Percentiles rank a stretch among this genome's conserved stretches.
phyloP scores from a whole-genome alignment of 2,888 invertebrate species.

The Endotricha flammealis region DNA sequence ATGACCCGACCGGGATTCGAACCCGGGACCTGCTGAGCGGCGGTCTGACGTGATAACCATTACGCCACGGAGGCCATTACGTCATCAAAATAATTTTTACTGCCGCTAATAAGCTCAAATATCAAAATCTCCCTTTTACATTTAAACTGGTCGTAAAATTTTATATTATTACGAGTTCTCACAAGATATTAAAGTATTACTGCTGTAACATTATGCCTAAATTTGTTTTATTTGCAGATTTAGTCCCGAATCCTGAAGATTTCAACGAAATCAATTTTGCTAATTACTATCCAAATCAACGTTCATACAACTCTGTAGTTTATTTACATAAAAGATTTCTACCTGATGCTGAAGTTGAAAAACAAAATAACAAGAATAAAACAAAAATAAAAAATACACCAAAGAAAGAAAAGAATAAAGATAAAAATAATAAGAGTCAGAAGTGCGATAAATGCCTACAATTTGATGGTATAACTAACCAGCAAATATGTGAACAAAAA shows the following conservation, averaged over 20 bases:
- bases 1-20: too few relatives aligned
- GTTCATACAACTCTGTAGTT: conserved; percentile 49
- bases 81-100: too few relatives aligned
- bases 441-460: too few relatives aligned
- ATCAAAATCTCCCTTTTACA: too few relatives aligned
- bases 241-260: conserved; percentile 26
- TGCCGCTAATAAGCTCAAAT: too few relatives aligned
- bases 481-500: conserved; percentile 20
- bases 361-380: conserved; percentile 20
- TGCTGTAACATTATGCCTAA: too few relatives aligned
- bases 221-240: conserved; percentile 31
- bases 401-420: conserved; percentile 18
- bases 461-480: conserved; percentile 26
- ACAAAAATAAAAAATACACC: conserved; percentile 14
- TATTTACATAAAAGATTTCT: conserved; percentile 57
- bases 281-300: conserved; percentile 48
- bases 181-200: conserved; percentile 11
- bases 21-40: too few relatives aligned
- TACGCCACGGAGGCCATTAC: too few relatives aligned
- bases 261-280: conserved; percentile 46
- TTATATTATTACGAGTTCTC: too few relatives aligned
- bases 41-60: too few relatives aligned
- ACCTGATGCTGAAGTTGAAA: conserved; percentile 18
- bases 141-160: too few relatives aligned
- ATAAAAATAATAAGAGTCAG: conserved; percentile 37